Evolutionary conservation across 2,113 vertebrate species (phyloP), one percentile per base, ranked within the genome.

Genomic region (Paedocypris sp.): DNA sequence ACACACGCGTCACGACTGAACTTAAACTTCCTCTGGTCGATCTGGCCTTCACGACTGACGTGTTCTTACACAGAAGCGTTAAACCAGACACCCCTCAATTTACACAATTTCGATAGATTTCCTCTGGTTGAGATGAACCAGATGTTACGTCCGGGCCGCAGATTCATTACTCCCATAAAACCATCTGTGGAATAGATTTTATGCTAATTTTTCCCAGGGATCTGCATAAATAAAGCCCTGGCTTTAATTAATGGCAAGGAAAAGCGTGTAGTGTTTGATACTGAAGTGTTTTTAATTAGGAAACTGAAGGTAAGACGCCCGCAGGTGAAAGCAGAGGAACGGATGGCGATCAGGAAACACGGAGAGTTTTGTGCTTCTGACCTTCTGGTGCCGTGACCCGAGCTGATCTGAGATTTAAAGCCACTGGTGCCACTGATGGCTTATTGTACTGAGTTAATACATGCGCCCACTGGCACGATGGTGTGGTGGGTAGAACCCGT

Each of bases 191-290:
- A 81, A 84, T 82, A 80, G 78, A 78, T 82, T 84, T 84, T 86
- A 86, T 87, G 85, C 82, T 83, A 86, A 85, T 87, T 75, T 65
- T 68, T 69, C 61, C n/a, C 75, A 69, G 18, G 72, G 79, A 85
- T 85, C 82, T 83, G 80, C 84, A 87, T 86, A 86, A 84, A 86
- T 86, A 85, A 87, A 86, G 78, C 83, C 83, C 75, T 82, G n/a
- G n/a, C n/a, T n/a, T n/a, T n/a, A 86, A 86, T 86, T 86, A 83
- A 85, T 86, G 85, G 77, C 79, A 73, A 79, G 78, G 75, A 83
- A 83, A 82, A 76, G 75, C 76, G 76, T 56, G 71, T 71, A 75
- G 75, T 81, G 73, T 82, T 82, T 80, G 78, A 79, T 79, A 78
- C 76, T 73, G 72, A 81, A 80, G 75, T 75, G 73, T 73, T 80